phyloP scores from a whole-genome alignment of 37 sponge, comb jelly and placozoan genomes.

The Halichondria panicea region DNA sequence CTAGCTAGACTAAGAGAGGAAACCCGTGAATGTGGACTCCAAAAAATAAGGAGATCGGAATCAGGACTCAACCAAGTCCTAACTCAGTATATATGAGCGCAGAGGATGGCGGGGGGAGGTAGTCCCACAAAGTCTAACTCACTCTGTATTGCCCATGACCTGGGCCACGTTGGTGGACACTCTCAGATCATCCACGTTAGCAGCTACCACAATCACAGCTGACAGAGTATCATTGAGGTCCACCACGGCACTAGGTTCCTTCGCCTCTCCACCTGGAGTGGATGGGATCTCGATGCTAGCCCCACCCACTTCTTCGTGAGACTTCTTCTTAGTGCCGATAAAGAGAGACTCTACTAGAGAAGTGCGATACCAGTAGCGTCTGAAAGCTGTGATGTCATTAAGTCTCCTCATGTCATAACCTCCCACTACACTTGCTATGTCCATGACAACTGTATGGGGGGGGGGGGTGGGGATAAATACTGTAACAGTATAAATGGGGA shows the following conservation, averaged over 20 bases:
- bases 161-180: no score
- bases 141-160: no score
- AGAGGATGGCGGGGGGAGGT: no score
- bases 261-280: constrained; percentile 30
- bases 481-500: constrained; percentile 8
- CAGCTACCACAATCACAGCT: no score
- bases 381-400: constrained; percentile 82
- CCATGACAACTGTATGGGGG: no score
- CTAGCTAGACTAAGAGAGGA: no score
- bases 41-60: no score
- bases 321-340: constrained; percentile 59
- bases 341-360: constrained; percentile 72
- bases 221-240: constrained; percentile 22
- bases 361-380: constrained; percentile 86
- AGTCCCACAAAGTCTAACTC: background rate
- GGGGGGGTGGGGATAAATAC: constrained; percentile 24
- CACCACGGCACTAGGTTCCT: constrained; percentile 3
- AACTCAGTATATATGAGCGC: no score
- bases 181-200: constrained; percentile 1
- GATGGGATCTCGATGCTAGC: no score
- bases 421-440: constrained; percentile 74
- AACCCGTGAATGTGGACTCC: no score
- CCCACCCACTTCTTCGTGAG: constrained; percentile 25
- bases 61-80: no score
- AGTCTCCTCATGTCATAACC: constrained; percentile 81